A percentile compares a stretch with the other conserved stretches of the same genome.
Conservation (phyloP, 64 coral and sea anemone species). For the Porites australiensis region DNA sequence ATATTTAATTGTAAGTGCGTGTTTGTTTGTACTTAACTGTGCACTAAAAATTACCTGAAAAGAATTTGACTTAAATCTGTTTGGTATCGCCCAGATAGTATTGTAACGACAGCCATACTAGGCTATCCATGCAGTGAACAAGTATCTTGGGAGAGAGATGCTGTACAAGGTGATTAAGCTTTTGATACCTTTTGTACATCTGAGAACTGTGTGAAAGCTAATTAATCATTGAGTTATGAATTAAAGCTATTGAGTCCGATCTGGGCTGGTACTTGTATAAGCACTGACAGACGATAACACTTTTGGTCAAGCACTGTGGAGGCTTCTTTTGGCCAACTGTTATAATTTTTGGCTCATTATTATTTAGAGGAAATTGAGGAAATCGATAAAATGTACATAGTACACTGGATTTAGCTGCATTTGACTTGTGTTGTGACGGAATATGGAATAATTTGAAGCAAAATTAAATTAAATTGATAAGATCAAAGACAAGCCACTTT, state of each 20-base stretch:
- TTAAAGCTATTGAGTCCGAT: slow-evolving; percentile 10
- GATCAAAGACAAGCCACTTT: too few species aligned
- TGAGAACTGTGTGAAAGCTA: slow-evolving; percentile 8
- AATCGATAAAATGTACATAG: too few species aligned
- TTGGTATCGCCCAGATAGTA: not conserved
- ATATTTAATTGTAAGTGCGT: slow-evolving; percentile 13
- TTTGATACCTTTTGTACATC: slow-evolving; percentile 18
- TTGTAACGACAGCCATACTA: not conserved
- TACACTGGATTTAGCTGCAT: too few species aligned
- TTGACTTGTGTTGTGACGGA: too few species aligned
- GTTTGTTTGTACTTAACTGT: slow-evolving; percentile 21
- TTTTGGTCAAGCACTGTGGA: too few species aligned
- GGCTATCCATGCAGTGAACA: slow-evolving; percentile 15
- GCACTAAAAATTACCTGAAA: not conserved
- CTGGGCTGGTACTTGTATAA: not conserved
- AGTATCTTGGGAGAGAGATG: slow-evolving; percentile 20
- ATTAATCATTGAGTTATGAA: slow-evolving; percentile 22
- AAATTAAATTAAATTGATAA: too few species aligned
- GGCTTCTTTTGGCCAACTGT: too few species aligned
- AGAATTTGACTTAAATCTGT: slow-evolving; percentile 18
- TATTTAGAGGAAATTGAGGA: too few species aligned
- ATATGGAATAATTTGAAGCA: too few species aligned
- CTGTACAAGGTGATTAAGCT: slow-evolving; percentile 20
- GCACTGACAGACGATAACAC: not conserved
- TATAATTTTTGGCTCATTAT: too few species aligned